Conservation (phyloP, 2,113 vertebrate genomes). For the Cephalopterus ornatus region DNA sequence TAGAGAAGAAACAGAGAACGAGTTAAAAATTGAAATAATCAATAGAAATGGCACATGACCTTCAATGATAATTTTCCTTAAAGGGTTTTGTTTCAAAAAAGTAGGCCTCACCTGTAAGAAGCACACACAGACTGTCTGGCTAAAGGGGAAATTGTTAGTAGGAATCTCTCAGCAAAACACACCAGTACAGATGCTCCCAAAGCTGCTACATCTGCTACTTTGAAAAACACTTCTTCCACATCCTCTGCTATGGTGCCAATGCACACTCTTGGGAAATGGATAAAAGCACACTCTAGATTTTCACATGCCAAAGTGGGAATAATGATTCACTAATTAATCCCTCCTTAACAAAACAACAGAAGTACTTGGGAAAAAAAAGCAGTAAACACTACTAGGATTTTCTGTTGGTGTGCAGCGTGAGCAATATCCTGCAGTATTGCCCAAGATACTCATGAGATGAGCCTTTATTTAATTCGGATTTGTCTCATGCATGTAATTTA, state of each 20-base stretch:
- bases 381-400: conserved; percentile 21
- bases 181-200: conserved; percentile 14
- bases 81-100: background rate
- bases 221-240: conserved; percentile 63
- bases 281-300: conserved; percentile 58
- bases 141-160: background rate
- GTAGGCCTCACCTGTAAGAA: background rate
- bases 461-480: background rate
- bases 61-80: background rate
- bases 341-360: conserved; percentile 35
- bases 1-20: background rate
- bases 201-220: conserved; percentile 65
- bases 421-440: background rate
- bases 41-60: background rate
- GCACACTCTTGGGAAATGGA: conserved; percentile 53
- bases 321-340: conserved; percentile 65
- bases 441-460: background rate
- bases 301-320: conserved; percentile 60
- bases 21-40: background rate
- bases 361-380: background rate
- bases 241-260: conserved; percentile 59
- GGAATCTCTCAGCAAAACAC: background rate
- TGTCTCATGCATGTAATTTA: background rate
- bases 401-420: background rate
- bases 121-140: background rate